These are phyloP conservation scores for Scaptomyza flava DNA, from an alignment of 2,888 invertebrate species.

Conservation along the genomic window DNA sequence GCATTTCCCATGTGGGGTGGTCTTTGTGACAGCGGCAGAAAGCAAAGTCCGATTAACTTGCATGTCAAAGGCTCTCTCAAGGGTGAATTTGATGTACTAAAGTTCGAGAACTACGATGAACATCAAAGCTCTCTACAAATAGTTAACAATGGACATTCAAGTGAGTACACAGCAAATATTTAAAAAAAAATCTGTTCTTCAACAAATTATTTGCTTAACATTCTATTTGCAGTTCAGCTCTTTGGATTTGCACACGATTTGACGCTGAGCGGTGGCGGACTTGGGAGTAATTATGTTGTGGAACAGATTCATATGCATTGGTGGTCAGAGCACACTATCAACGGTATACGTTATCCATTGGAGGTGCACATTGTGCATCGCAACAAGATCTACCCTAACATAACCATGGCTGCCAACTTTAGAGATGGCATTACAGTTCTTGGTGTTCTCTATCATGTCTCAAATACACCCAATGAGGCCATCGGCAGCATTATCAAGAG, in stretches of 20 bases:
- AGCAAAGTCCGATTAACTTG: slow-evolving; percentile 92
- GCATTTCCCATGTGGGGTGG: slow-evolving; percentile 87
- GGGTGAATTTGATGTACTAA: slow-evolving; percentile 80
- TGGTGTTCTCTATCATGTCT: slow-evolving; percentile 87
- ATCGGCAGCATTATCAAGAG: slow-evolving; percentile 78
- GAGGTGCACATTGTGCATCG: slow-evolving; percentile 90
- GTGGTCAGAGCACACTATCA: slow-evolving; percentile 92
- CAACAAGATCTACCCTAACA: slow-evolving; percentile 84
- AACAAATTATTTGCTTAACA: too few relatives aligned
- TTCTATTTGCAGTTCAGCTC: slow-evolving; percentile 72
- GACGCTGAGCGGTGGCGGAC: slow-evolving; percentile 85
- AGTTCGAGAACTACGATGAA: slow-evolving; percentile 80
- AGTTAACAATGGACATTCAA: slow-evolving; percentile 83
- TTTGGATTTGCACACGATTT: slow-evolving; percentile 71
- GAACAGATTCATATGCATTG: slow-evolving; percentile 94
- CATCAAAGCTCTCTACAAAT: slow-evolving; percentile 71
- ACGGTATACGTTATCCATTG: slow-evolving; percentile 87
- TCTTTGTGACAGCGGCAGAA: slow-evolving; percentile 86
- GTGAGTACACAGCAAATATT: slow-evolving; percentile 50
- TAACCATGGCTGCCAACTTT: slow-evolving; percentile 85
- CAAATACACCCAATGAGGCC: slow-evolving; percentile 75
- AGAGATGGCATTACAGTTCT: slow-evolving; percentile 88
- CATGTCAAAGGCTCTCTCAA: slow-evolving; percentile 85
- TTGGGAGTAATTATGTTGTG: slow-evolving; percentile 85
- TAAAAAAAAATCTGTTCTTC: not conserved